Evolutionary conservation across 2,888 invertebrate genomes (phyloP).

Genomic region (Anaspis maculata): DNA sequence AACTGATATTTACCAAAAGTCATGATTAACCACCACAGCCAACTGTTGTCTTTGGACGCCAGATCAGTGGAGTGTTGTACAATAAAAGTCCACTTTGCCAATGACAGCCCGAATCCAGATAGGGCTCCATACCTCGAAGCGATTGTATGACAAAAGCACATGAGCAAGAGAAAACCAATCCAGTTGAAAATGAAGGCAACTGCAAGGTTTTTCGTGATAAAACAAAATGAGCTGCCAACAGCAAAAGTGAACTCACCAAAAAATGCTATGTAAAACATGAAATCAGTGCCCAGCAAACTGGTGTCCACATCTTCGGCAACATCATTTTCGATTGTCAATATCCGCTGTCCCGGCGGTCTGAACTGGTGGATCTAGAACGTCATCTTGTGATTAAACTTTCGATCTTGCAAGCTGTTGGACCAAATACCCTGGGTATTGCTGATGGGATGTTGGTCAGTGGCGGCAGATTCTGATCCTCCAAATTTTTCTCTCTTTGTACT

Average conservation of each 20-base stretch:
- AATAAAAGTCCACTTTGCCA: slow-evolving; percentile 92
- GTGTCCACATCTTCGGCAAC: slow-evolving; percentile 69
- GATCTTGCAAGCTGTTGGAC: too few relatives aligned
- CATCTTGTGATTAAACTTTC: too few relatives aligned
- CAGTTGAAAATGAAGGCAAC: slow-evolving; percentile 94
- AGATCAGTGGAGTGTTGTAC: slow-evolving; percentile 86
- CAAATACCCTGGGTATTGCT: too few relatives aligned
- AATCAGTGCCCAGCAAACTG: slow-evolving; percentile 81
- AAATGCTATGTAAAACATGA: slow-evolving; percentile 89
- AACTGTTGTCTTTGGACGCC: slow-evolving; percentile 79
- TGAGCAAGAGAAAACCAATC: slow-evolving; percentile 85
- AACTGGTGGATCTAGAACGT: slow-evolving; percentile 29
- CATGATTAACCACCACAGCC: slow-evolving; percentile 91
- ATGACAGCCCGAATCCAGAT: slow-evolving; percentile 84
- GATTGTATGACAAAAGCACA: slow-evolving; percentile 92
- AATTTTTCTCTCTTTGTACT: slow-evolving; percentile 78
- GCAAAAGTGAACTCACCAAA: too few relatives aligned
- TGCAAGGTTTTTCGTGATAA: too few relatives aligned
- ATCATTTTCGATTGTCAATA: slow-evolving; percentile 61
- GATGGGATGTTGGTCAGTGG: too few relatives aligned
- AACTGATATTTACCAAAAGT: slow-evolving; percentile 61
- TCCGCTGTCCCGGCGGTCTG: slow-evolving; percentile 8
- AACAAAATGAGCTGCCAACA: too few relatives aligned
- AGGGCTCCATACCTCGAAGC: slow-evolving; percentile 88
- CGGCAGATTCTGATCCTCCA: slow-evolving; percentile 57